Percentiles rank a stretch among this genome's conserved stretches.
phyloP scores from a whole-genome alignment of 2,113 vertebrate genomes.

The Dipodomys merriami region DNA sequence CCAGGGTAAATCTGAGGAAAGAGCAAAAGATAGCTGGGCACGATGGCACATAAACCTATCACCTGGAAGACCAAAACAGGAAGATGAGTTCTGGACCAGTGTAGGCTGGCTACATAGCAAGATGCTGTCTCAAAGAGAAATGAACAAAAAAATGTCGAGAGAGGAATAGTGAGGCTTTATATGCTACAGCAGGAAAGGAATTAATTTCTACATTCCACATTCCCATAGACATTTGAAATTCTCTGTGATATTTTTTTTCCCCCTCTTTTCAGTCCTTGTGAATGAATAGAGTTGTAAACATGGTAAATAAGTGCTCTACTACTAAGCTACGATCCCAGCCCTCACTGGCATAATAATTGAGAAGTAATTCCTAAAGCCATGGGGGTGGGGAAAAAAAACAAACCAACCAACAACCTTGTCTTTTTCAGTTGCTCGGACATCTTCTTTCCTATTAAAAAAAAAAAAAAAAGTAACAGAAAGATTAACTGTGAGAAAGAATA shows the following conservation, averaged over 20 bases:
- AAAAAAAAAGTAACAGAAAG: constrained; percentile 49
- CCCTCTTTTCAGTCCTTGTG: no score
- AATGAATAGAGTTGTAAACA: no score
- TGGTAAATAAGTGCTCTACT: no score
- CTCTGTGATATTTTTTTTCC: not conserved
- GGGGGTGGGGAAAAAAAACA: not conserved
- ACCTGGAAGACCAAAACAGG: not conserved
- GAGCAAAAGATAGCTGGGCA: not conserved
- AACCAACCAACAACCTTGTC: constrained; percentile 92
- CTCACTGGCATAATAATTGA: not conserved
- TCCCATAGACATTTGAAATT: constrained; percentile 22
- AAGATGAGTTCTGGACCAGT: not conserved
- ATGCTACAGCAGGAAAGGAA: not conserved
- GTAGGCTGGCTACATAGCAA: not conserved
- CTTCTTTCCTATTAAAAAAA: constrained; percentile 92
- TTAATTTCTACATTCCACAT: not conserved
- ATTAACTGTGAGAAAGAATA: constrained; percentile 62
- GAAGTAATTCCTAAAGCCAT: not conserved
- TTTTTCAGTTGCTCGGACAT: constrained; percentile 97
- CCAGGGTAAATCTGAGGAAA: not conserved
- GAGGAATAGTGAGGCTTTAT: not conserved
- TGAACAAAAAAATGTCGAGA: not conserved
- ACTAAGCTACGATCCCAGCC: no score
- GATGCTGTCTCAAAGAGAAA: not conserved
- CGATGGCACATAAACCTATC: not conserved